Conservation (phyloP, 2,888 invertebrate genomes). For the Apodemia arnacis region DNA sequence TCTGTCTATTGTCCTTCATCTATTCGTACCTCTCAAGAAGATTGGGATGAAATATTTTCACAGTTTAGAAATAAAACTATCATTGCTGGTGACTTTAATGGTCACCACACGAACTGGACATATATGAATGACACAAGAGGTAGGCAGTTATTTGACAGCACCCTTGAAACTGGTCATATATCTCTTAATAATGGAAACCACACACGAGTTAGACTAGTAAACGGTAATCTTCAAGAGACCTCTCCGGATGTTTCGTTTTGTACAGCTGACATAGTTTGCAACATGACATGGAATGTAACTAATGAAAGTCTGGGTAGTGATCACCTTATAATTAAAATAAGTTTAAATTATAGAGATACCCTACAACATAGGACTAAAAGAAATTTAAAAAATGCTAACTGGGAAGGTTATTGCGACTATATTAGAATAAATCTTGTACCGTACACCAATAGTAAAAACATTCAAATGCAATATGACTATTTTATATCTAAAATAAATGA, state of each 20-base stretch:
- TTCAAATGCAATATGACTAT: too few species aligned
- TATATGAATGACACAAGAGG: neutral
- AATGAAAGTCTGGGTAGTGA: neutral
- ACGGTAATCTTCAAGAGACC: neutral
- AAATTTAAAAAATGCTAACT: neutral
- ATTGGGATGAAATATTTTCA: neutral
- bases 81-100: slow-evolving; percentile 30
- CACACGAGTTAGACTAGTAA: neutral
- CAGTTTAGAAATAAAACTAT: too few species aligned
- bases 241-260: too few species aligned
- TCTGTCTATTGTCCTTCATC: neutral
- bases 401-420: neutral
- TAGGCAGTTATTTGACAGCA: neutral
- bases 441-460: too few species aligned
- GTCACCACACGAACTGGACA: slow-evolving; percentile 41
- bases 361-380: too few species aligned
- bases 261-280: too few species aligned
- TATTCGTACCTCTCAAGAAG: neutral
- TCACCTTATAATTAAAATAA: neutral
- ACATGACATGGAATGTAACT: too few species aligned
- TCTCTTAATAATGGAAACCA: slow-evolving; percentile 9
- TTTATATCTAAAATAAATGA: neutral
- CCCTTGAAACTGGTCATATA: slow-evolving; percentile 11
- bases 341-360: neutral
- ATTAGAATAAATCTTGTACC: too few species aligned